Base-by-base conservation (phyloP, 2,797 vertebrate genomes). In the Tokudaia muenninki region DNA sequence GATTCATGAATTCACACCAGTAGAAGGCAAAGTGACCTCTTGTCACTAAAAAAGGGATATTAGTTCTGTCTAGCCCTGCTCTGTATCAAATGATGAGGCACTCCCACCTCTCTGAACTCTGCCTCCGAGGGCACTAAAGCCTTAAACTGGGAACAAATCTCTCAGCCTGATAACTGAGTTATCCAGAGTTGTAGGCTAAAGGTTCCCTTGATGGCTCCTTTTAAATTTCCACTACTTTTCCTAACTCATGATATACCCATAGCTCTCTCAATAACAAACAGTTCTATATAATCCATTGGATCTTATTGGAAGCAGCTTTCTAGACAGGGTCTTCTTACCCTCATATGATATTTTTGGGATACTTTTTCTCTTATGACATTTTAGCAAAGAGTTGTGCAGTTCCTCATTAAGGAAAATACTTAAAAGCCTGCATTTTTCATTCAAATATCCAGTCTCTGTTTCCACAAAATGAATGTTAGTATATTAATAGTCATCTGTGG, bases 1-100 rank as follows among this genome's bases (percentile, higher is more conserved):
- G 82, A 72, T 19, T 97, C 92, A 59, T 72, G 80, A 96, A 96
- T 47, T 4, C 0, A 57, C 2, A 34, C n/a, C 91, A 82, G 70
- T 37, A 65, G 79, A 97, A 98, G 82, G 44, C 86, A 61, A 34
- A 94, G 77, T 14, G 41, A 6, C 16, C 24, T 29, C 17, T 55
- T 93, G 26, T 80, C 95, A 80, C 44, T 72, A 72, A 34, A 31
- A 19, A 96, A 72, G 24, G 21, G 63, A 65, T n/a, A 12, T 82
- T 52, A 17, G 72, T 41, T 21, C 24, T 44, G 24, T n/a, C 41
- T 21, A 3, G 8, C 22, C 87, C 55, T 75, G 52, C 31, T 12
- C 3, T 31, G 77, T 72, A 8, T 9, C 50, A 41, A 22, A 13
- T 4, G 2, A 34, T 11, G 8, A 6, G 31, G 9, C 1, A 72